These are phyloP conservation scores for Neodon shergylaensis DNA, from an alignment of 2,113 vertebrate species.

Conservation along the genomic window DNA sequence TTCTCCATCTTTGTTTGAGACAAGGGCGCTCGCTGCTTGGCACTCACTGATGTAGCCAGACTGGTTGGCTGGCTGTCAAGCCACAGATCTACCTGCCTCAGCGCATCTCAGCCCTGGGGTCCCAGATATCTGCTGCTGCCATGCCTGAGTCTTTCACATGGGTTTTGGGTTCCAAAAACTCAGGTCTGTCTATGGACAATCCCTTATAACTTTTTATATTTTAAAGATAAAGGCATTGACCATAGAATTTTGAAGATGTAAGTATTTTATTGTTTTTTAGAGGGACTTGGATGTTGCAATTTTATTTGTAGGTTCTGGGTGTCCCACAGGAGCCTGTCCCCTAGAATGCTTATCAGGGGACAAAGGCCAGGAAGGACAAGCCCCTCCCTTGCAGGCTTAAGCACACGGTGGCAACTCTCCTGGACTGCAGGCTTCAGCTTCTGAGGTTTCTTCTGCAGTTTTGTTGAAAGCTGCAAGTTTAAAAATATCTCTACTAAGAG, in stretches of 20 bases:
- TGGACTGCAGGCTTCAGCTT: neutral
- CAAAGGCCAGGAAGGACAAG: neutral
- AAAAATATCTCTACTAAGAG: neutral
- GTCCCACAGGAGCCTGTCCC: neutral
- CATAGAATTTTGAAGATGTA: neutral
- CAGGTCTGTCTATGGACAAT: neutral
- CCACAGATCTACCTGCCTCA: neutral
- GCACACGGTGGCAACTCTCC: neutral
- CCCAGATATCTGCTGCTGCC: neutral
- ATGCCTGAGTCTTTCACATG: neutral
- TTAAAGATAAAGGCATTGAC: neutral
- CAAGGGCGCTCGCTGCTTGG: neutral
- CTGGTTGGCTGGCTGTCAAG: neutral
- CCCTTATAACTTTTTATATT: neutral
- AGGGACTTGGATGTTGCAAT: neutral
- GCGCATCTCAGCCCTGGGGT: neutral
- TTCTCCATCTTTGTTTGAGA: neutral
- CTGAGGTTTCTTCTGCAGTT: neutral
- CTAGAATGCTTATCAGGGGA: neutral
- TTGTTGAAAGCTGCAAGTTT: slow-evolving; percentile 28
- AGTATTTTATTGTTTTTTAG: neutral
- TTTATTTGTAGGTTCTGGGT: neutral
- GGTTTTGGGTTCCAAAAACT: neutral
- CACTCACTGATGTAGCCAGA: neutral
- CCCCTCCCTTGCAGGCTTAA: neutral